Conservation (phyloP, 1,140 invertebrate genomes). For the Drosophila rhopaloa region DNA sequence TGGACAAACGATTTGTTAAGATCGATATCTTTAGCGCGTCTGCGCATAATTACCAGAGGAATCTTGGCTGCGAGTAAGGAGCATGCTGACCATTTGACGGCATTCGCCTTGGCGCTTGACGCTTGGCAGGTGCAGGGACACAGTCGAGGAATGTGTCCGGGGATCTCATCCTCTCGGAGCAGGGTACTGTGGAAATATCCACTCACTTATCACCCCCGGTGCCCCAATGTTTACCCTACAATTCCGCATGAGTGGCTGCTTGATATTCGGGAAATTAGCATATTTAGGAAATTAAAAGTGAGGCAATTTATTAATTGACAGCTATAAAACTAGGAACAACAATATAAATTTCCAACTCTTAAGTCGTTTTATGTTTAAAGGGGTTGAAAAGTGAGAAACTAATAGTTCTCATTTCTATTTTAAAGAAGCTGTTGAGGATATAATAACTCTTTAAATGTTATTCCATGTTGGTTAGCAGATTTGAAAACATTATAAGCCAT, state of each 20-base stretch:
- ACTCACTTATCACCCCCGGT: neutral
- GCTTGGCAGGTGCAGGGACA: constrained; percentile 62
- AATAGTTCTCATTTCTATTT: neutral
- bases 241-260: no score
- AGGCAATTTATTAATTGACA: neutral
- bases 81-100: constrained; percentile 45
- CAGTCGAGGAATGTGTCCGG: constrained; percentile 4
- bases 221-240: neutral
- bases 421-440: no score
- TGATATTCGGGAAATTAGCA: neutral
- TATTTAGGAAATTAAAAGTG: neutral
- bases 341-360: neutral
- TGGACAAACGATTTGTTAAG: constrained; percentile 81
- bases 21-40: constrained; percentile 80
- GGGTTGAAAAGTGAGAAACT: neutral
- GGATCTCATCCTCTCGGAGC: neutral
- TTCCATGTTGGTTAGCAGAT: no score
- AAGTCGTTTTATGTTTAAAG: neutral
- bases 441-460: no score
- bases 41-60: constrained; percentile 68
- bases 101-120: constrained; percentile 55
- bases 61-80: constrained; percentile 24
- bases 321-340: neutral
- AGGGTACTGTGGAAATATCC: neutral
- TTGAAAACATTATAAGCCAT: no score